Evolutionary conservation across 1,140 invertebrate species (phyloP), one percentile per base, ranked within the genome.

Genomic region (Drosophila neocordata): DNA sequence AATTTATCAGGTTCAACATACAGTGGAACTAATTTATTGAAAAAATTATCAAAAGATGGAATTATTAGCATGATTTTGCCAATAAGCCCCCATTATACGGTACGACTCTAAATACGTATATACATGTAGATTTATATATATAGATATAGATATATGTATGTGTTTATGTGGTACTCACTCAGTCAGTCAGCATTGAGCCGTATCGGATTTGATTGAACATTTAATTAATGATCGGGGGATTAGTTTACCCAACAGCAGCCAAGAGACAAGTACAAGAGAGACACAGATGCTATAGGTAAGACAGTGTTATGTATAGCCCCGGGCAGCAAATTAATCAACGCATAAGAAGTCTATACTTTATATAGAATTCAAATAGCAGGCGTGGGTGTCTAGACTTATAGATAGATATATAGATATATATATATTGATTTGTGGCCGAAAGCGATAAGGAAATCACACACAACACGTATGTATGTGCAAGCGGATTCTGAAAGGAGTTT

Each of bases 171-270:
- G 15, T 48, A 48, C 41, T 9, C 41, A 44, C 41, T 48, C 18
- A 18, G 41, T 27, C 18, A 44, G 41, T 52, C 77, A 69, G 67
- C 56, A 31, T 70, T 58, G 67, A 77, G 71, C 57, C 57, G 69
- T 85, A 84, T 87, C 83, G 65, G 65, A 88, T 87, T 73, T 87
- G 82, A 87, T 87, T 88, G 83, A 88, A 88, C 75, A 70, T 64
- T 78, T 87, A 87, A 85, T 85, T 87, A 85, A 85, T 85, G 82
- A 77, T 68, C 55, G 48, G 20, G 56, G 77, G 81, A 84, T 84
- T 87, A 71, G 56, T 60, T 60, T 68, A 18, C 2, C 56, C 11
- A 57, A 52, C 55, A 68, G 64, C 64, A 63, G 68, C 53, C 38
- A 59, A 67, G 77, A 69, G 81, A 84, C 80, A 84, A 80, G 65